Evolutionary conservation across 2,888 invertebrate species (phyloP).

Genomic region (Suillia variegata): DNA sequence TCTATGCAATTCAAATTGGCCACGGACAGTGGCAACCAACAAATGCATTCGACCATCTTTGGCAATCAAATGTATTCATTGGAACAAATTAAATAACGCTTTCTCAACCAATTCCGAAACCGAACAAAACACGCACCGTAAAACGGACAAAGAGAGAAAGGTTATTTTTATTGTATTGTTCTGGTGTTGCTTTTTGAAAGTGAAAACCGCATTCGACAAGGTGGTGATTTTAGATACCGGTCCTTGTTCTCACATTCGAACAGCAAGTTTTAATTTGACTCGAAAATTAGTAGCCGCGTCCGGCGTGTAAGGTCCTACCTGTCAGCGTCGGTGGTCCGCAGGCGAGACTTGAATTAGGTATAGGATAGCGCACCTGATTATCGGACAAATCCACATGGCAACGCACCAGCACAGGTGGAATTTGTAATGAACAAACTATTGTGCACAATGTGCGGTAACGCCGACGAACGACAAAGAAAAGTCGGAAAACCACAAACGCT

Average conservation of each 20-base stretch:
- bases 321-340: no score
- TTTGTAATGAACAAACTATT: constrained; percentile 44
- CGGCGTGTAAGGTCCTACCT: no score
- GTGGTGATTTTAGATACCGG: no score
- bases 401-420: constrained; percentile 42
- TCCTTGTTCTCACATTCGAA: no score
- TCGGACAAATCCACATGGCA: constrained; percentile 14
- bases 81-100: constrained; percentile 47
- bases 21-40: not conserved
- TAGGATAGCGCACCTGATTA: not conserved
- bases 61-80: constrained; percentile 32
- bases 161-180: no score
- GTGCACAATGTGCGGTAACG: constrained; percentile 8
- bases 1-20: not conserved
- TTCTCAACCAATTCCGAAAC: no score
- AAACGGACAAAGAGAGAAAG: no score
- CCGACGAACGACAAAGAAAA: not conserved
- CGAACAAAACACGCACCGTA: not conserved
- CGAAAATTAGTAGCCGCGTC: no score
- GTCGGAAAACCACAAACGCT: not conserved
- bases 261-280: no score
- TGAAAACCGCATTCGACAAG: no score
- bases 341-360: no score
- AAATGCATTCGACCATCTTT: constrained; percentile 23
- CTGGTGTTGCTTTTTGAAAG: no score